A percentile compares a stretch with the other conserved stretches of the same genome.
Conservation (phyloP, 2,797 vertebrate genomes). For the Holocentrus rufus region DNA sequence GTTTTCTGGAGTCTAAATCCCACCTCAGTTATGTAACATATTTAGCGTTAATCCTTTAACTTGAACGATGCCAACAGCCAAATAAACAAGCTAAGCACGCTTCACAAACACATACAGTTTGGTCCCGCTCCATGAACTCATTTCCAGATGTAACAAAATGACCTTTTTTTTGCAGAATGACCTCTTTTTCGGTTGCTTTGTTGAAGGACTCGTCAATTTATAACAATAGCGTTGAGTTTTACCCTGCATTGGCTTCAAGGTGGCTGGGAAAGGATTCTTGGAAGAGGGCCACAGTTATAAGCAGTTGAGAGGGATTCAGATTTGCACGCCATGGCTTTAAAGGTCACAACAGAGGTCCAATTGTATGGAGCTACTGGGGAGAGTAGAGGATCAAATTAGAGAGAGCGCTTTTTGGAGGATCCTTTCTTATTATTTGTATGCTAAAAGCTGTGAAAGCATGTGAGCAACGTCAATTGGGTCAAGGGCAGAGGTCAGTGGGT, state of each 20-base stretch:
- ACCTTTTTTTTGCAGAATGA: conserved; percentile 13
- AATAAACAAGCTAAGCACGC: conserved; percentile 43
- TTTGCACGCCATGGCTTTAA: conserved; percentile 59
- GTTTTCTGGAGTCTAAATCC: conserved; percentile 42
- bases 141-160: conserved; percentile 3
- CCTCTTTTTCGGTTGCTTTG: not conserved
- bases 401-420: conserved; percentile 28
- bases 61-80: conserved; percentile 36
- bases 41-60: conserved; percentile 49
- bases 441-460: conserved; percentile 41
- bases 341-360: conserved; percentile 69
- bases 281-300: conserved; percentile 46
- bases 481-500: conserved; percentile 43
- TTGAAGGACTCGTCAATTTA: conserved; percentile 14
- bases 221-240: conserved; percentile 3
- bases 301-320: conserved; percentile 61
- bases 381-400: conserved; percentile 54
- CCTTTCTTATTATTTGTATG: conserved; percentile 46
- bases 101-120: not conserved
- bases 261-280: conserved; percentile 37
- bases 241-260: conserved; percentile 9
- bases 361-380: conserved; percentile 57
- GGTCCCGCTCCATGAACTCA: not conserved
- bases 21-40: conserved; percentile 52
- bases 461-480: conserved; percentile 41